Evolutionary conservation across 2,888 invertebrate genomes (phyloP).

Genomic region (Mallateleia sp.): DNA sequence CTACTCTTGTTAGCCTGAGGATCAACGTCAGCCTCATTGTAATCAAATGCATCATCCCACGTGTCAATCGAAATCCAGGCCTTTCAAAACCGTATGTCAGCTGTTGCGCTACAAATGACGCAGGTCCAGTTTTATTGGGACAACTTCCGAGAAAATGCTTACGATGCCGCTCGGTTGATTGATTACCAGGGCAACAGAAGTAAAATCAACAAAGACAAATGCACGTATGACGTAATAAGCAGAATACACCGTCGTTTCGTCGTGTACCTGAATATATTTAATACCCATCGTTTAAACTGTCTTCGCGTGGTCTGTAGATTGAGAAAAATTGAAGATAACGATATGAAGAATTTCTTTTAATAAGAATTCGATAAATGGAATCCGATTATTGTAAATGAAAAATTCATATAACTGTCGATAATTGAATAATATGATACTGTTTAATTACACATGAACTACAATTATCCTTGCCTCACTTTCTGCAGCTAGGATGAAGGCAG

Average conservation of each 20-base stretch:
- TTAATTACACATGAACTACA: too few relatives aligned
- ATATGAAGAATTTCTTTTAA: too few relatives aligned
- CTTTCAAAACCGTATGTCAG: not conserved
- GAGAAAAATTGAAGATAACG: too few relatives aligned
- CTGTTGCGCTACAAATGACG: not conserved
- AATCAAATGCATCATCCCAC: constrained; percentile 22
- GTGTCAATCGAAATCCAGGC: constrained; percentile 10
- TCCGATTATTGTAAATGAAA: too few relatives aligned
- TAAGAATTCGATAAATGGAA: too few relatives aligned
- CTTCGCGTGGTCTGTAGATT: too few relatives aligned
- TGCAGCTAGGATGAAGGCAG: too few relatives aligned
- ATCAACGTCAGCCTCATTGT: constrained; percentile 4
- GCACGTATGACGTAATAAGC: not conserved
- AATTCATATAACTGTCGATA: too few relatives aligned
- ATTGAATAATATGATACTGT: too few relatives aligned
- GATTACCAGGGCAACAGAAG: not conserved
- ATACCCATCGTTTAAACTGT: too few relatives aligned
- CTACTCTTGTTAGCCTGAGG: not conserved
- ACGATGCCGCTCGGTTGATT: not conserved
- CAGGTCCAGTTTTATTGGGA: not conserved
- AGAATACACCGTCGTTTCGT: not conserved
- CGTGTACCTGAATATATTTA: not conserved
- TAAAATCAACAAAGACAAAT: constrained; percentile 2
- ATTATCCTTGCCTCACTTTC: too few relatives aligned
- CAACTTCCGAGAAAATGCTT: not conserved